Evolutionary conservation across 2,888 invertebrate genomes (phyloP), one percentile per base, ranked within the genome.

Genomic region (Lochmaea capreae): DNA sequence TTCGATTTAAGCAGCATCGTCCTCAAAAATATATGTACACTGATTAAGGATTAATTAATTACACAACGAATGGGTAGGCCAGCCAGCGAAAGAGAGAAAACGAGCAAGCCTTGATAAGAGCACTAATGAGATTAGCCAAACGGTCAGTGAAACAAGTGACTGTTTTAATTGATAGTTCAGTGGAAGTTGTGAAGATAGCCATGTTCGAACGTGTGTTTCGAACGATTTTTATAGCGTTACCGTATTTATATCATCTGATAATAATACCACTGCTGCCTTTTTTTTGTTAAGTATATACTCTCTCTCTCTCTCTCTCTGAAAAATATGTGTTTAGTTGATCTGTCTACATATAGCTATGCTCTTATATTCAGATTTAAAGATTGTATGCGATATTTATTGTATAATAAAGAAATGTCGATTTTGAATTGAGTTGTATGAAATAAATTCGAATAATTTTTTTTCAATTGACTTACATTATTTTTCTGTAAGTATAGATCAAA

Each of bases 1-100:
- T 71, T 52, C 76, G 65, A 75, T 70, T 67, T 75, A 74, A 76
- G 75, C 70, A 77, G 72, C 77, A 43, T 33, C 18, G 62, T 10
- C 42, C 76, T 76, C 78, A 78, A 80, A 80, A 81, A 81, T 81
- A 79, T 81, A 83, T 82, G 82, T 71, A 65, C 49, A 82, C 83
- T 85, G 86, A 87, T 87, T 86, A 86, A 81, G 85, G 83, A 84
- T 85, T 86, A 86, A 87, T 87, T 87, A 87, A 87, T 86, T 87
- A 84, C 82, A 79, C 84, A 82, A 84, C 83, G 18, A 42, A 43
- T n/a, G 9, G 84, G 84, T 84, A 84, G 84, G 82, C 84, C 80
- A 83, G 83, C 81, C 33, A 85, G 84, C 84, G 84, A 84, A 84
- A 85, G 85, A 46, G 54, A 18, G 18, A 54, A 8, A 54, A 16